A percentile compares a stretch with the other conserved stretches of the same genome.
Conservation (phyloP, 2,113 vertebrate genomes). For the Galemys pyrenaicus region DNA sequence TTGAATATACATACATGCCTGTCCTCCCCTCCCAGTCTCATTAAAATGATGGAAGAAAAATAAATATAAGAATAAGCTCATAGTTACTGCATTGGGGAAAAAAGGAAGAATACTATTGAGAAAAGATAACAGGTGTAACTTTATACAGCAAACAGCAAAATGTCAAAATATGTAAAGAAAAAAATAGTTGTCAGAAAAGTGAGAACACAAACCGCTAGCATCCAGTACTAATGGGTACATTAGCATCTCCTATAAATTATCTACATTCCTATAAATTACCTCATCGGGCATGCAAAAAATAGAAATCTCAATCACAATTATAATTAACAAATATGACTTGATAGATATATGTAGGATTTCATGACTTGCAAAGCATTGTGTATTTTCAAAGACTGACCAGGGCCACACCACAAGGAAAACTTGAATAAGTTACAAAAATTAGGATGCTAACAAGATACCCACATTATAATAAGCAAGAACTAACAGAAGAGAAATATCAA, state of each 20-base stretch:
- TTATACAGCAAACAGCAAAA: background rate
- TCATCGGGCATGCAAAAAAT: background rate
- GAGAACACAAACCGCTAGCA: background rate
- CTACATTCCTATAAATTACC: background rate
- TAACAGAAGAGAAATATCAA: background rate
- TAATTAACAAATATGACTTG: background rate
- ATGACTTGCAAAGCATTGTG: background rate
- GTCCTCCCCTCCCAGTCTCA: background rate
- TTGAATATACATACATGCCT: background rate
- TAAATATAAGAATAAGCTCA: background rate
- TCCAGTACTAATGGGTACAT: background rate
- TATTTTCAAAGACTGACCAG: conserved; percentile 2
- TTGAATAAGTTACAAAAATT: background rate
- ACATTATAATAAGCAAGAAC: background rate
- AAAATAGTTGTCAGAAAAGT: background rate
- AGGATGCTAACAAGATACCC: background rate
- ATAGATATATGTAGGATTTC: background rate
- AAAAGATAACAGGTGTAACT: background rate
- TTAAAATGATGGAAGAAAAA: conserved; percentile 11
- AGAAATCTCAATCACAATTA: background rate
- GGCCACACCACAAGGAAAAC: background rate
- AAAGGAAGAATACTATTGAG: background rate
- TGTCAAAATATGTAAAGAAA: background rate
- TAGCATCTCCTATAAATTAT: background rate
- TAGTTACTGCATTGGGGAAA: background rate